Evolutionary conservation across 2,888 invertebrate genomes (phyloP).

Genomic region (Meghimatium bilineatum): DNA sequence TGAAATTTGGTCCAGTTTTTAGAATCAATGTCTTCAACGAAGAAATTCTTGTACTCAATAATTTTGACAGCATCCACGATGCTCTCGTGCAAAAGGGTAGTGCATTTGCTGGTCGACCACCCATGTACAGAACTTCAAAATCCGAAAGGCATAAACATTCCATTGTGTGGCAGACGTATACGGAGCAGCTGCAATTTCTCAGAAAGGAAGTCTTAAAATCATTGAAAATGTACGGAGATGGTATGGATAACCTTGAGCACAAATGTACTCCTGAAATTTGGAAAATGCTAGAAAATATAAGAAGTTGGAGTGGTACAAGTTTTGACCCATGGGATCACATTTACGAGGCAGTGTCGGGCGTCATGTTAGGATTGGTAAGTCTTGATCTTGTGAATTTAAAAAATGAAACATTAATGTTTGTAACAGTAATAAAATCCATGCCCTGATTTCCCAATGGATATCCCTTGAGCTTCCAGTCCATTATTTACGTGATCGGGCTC

Average conservation of each 20-base stretch:
- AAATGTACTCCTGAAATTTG: slow-evolving; percentile 59
- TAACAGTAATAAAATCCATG: too few relatives aligned
- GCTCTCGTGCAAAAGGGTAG: slow-evolving; percentile 63
- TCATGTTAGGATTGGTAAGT: slow-evolving; percentile 67
- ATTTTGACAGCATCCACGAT: slow-evolving; percentile 62
- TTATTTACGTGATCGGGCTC: too few relatives aligned
- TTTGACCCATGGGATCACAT: slow-evolving; percentile 60
- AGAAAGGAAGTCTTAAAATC: slow-evolving; percentile 61
- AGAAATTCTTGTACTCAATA: slow-evolving; percentile 68
- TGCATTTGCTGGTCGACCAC: slow-evolving; percentile 68
- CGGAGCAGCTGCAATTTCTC: slow-evolving; percentile 62
- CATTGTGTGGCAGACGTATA: slow-evolving; percentile 70
- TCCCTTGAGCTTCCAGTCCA: too few relatives aligned
- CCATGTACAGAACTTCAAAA: slow-evolving; percentile 62
- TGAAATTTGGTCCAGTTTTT: slow-evolving; percentile 65
- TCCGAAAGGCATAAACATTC: slow-evolving; percentile 59
- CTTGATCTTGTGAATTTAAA: too few relatives aligned
- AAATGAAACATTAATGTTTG: too few relatives aligned
- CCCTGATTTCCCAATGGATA: too few relatives aligned
- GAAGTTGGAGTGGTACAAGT: slow-evolving; percentile 29
- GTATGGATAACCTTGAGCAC: slow-evolving; percentile 58
- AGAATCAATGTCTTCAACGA: slow-evolving; percentile 61
- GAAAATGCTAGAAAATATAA: slow-evolving; percentile 53
- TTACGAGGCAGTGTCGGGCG: slow-evolving; percentile 62
- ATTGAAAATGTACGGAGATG: slow-evolving; percentile 61